A percentile compares a stretch with the other conserved stretches of the same genome.
Conservation (phyloP, 2,113 vertebrate genomes). For the Grus americana region DNA sequence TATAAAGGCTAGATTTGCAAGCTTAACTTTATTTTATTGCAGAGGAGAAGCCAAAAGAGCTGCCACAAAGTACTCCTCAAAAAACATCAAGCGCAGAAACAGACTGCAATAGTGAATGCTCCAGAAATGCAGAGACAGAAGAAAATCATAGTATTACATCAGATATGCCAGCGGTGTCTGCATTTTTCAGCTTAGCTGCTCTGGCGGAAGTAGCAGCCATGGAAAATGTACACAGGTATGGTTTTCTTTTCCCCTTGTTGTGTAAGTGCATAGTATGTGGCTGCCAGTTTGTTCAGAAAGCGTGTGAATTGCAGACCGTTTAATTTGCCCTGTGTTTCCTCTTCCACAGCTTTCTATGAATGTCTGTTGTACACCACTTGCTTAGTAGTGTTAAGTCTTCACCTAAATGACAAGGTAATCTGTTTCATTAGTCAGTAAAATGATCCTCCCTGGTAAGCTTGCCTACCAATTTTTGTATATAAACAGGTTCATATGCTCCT, state of each 20-base stretch:
- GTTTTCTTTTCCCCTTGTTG: neutral
- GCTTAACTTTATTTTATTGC: conserved; percentile 32
- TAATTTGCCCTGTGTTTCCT: neutral
- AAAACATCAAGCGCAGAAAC: conserved; percentile 77
- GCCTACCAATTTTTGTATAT: neutral
- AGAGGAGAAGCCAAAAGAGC: conserved; percentile 89
- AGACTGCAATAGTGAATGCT: conserved; percentile 83
- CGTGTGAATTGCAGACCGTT: neutral
- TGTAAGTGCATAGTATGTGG: neutral
- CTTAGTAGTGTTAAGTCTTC: neutral
- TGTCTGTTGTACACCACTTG: neutral
- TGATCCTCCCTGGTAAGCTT: neutral
- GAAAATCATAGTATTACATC: conserved; percentile 76
- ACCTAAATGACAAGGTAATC: neutral
- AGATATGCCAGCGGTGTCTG: conserved; percentile 81
- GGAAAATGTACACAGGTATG: conserved; percentile 96
- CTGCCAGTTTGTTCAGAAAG: neutral
- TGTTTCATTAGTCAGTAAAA: neutral
- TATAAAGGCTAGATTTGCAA: neutral
- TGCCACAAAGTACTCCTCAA: conserved; percentile 76
- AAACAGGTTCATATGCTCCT: neutral
- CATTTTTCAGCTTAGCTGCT: conserved; percentile 97
- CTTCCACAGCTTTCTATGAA: neutral
- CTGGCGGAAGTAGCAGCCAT: conserved; percentile 99
- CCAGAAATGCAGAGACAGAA: conserved; percentile 69